Percentiles rank a stretch among this genome's conserved stretches.
phyloP scores from a whole-genome alignment of 2,888 invertebrate genomes.

The Leptopilina myrica region DNA sequence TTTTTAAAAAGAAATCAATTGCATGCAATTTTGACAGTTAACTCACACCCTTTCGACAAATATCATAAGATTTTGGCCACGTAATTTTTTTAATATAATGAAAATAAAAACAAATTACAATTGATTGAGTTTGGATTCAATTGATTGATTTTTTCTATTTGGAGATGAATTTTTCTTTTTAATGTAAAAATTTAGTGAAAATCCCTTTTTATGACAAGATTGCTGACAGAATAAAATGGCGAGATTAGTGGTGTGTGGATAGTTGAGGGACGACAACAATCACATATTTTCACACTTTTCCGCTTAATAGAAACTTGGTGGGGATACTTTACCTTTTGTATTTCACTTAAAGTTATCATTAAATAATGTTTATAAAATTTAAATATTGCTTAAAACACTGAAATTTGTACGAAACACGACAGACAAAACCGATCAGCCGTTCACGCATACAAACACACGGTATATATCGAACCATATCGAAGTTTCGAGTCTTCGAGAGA shows the following conservation, averaged over 20 bases:
- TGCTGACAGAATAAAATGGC: conserved; percentile 70
- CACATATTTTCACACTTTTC: conserved; percentile 56
- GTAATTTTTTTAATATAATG: too few relatives aligned
- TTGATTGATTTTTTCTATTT: not conserved
- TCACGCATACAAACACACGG: conserved; percentile 46
- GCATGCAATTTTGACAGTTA: too few relatives aligned
- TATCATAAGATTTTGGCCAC: too few relatives aligned
- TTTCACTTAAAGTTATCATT: conserved; percentile 29
- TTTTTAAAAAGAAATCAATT: conserved; percentile 34
- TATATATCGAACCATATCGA: too few relatives aligned
- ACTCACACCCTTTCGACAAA: too few relatives aligned
- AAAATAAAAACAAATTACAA: not conserved
- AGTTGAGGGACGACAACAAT: conserved; percentile 48
- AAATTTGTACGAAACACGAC: conserved; percentile 51
- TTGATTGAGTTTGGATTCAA: not conserved
- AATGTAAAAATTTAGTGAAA: conserved; percentile 29
- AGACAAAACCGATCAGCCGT: conserved; percentile 60
- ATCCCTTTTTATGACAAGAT: conserved; percentile 56
- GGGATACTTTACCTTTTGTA: not conserved
- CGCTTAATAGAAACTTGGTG: not conserved
- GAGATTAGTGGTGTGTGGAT: conserved; percentile 50
- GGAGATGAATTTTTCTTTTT: not conserved
- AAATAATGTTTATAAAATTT: conserved; percentile 4
- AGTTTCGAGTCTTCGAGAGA: too few relatives aligned
- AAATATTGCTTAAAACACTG: conserved; percentile 34